Base-by-base conservation (phyloP, 2,113 vertebrate species). In the Aythya baeri region DNA sequence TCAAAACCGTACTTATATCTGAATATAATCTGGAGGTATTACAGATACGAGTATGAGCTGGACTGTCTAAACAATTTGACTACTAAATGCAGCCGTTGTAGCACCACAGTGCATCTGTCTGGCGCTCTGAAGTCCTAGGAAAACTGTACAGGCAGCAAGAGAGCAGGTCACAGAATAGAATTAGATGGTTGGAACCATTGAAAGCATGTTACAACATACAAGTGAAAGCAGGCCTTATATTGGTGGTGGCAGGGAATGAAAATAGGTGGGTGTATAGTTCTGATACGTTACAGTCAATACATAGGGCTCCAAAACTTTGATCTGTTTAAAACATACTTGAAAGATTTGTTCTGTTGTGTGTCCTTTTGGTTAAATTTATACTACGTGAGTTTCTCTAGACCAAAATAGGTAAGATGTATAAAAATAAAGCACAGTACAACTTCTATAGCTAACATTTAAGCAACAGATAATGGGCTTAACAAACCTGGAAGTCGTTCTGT, bases 131-230 rank as follows among this genome's bases (percentile, higher is more conserved):
- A 71, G 27, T 26, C 1, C 0, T 9, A 57, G 36, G 26, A 61
- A 29, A 61, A n/a, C 7, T 36, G 1, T 4, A 52, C 13, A 44
- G 75, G 26, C 27, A 72, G 31, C 27, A 61, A 58, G 41, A 67
- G 54, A 86, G 32, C 12, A 46, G 58, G 15, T 50, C 6, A 1
- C 12, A 26, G 34, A 71, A n/a, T 20, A 29, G 41, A 43, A 25
- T 41, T 17, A 75, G 34, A 38, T 17, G 14, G 74, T 13, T 71
- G 59, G 75, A 52, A 91, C 31, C 15, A 29, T 1, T 11, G 34
- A 27, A 11, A 2, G 1, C 43, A 17, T 61, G 41, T 46, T 72
- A 8, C 1, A 52, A 34, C 38, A 18, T 0, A 3, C 13, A 27
- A 44, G 68, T 1, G 2, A 61, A 43, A 76, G 29, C 27, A 16